A percentile compares a stretch with the other conserved stretches of the same genome.
phyloP scores from a whole-genome alignment of 1,140 invertebrate species.

The Apis laboriosa region DNA sequence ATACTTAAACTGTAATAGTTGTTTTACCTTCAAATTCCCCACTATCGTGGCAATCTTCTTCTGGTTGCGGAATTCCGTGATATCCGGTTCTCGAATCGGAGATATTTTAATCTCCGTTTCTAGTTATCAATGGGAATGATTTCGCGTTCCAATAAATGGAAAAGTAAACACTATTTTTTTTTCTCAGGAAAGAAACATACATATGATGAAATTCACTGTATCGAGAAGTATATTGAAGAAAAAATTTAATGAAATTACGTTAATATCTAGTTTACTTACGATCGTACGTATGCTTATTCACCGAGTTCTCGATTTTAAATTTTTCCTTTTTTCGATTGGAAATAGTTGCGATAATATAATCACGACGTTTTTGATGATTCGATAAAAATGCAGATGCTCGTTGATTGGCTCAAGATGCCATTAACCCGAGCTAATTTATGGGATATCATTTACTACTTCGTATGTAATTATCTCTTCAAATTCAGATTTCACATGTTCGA shows the following conservation, averaged over 20 bases:
- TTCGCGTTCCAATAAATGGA: background rate
- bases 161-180: background rate
- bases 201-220: background rate
- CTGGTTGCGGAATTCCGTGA: background rate
- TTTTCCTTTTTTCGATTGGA: conserved; percentile 3
- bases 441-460: background rate
- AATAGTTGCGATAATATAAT: background rate
- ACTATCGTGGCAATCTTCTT: background rate
- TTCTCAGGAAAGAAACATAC: background rate
- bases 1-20: conserved; percentile 20
- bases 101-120: conserved; percentile 5
- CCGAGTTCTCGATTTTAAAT: conserved; percentile 12
- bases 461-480: background rate
- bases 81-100: background rate
- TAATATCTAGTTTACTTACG: conserved; percentile 70
- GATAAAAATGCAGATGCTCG: conserved; percentile 4
- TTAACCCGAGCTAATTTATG: conserved; percentile 28
- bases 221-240: background rate
- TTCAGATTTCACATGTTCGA: background rate
- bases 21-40: conserved; percentile 8
- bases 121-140: background rate
- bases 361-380: background rate
- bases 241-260: background rate
- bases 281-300: conserved; percentile 44
- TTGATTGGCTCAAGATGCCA: no score